Conservation (phyloP, 2,797 vertebrate genomes). For the Syngnathus rostellatus region DNA sequence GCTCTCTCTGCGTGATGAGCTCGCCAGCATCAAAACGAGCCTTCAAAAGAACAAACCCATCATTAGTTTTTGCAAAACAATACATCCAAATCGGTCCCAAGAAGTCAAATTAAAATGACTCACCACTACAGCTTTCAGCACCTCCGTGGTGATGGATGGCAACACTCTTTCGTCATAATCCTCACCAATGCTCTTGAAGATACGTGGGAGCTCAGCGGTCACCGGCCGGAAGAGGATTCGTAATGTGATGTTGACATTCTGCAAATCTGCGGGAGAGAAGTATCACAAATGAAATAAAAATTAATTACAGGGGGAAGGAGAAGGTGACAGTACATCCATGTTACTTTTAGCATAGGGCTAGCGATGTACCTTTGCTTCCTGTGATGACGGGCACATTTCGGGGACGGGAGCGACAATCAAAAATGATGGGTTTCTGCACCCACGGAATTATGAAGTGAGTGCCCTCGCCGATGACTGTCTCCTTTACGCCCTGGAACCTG, state of each 20-base stretch:
- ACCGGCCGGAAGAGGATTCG: constrained; percentile 91
- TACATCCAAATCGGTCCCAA: background rate
- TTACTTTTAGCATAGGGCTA: background rate
- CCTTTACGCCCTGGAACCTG: constrained; percentile 87
- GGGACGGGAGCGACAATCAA: constrained; percentile 91
- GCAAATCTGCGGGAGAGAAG: constrained; percentile 73
- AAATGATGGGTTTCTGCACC: constrained; percentile 95
- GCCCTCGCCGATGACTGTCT: constrained; percentile 81
- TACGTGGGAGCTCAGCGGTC: constrained; percentile 80
- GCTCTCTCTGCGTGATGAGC: constrained; percentile 93
- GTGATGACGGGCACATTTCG: constrained; percentile 95
- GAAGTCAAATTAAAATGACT: constrained; percentile 39
- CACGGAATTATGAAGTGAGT: constrained; percentile 96
- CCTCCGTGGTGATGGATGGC: constrained; percentile 95
- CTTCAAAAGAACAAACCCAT: constrained; percentile 48
- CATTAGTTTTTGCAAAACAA: background rate
- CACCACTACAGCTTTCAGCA: constrained; percentile 96
- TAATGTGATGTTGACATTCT: constrained; percentile 97
- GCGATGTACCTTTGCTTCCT: constrained; percentile 86
- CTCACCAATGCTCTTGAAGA: constrained; percentile 93
- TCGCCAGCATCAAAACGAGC: constrained; percentile 95
- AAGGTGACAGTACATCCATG: background rate
- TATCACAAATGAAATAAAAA: background rate
- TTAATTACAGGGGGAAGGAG: too few species aligned
- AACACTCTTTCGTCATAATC: constrained; percentile 95